Evolutionary conservation across 2,888 invertebrate species (phyloP).

Genomic region (Cyclophora punctaria): DNA sequence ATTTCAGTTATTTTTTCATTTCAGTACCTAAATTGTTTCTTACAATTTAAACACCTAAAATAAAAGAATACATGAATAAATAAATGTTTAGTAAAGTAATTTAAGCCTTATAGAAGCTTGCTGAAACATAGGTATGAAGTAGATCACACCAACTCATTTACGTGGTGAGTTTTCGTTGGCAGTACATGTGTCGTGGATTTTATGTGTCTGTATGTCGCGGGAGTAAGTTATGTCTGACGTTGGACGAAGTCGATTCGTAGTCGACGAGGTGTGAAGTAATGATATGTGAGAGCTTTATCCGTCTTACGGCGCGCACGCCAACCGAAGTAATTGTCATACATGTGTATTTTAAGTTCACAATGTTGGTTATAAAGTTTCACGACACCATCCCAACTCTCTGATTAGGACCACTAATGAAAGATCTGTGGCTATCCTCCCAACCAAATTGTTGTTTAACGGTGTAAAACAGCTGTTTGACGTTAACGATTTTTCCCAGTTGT

Average conservation of each 20-base stretch:
- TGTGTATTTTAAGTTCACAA: conserved; percentile 65
- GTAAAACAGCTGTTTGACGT: conserved; percentile 31
- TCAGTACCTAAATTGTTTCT: too few relatives aligned
- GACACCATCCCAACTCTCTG: conserved; percentile 39
- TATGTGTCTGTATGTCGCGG: conserved; percentile 19
- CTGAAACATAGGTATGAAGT: too few relatives aligned
- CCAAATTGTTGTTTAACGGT: conserved; percentile 32
- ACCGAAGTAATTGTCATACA: conserved; percentile 62
- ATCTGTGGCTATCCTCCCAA: conserved; percentile 38
- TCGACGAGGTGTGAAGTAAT: conserved; percentile 60
- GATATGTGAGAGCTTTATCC: conserved; percentile 54
- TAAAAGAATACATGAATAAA: too few relatives aligned
- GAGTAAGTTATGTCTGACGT: conserved; percentile 5
- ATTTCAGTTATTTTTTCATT: too few relatives aligned
- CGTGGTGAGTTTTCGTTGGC: too few relatives aligned
- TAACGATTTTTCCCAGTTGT: conserved; percentile 23
- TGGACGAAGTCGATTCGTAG: conserved; percentile 22
- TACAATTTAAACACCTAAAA: too few relatives aligned
- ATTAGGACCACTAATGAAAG: conserved; percentile 55
- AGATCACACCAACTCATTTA: too few relatives aligned
- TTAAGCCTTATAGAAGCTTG: too few relatives aligned
- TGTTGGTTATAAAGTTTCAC: conserved; percentile 52
- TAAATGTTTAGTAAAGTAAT: too few relatives aligned
- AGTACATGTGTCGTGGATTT: conserved; percentile 2
- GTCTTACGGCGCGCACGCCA: conserved; percentile 39